phyloP scores from a whole-genome alignment of 2,113 vertebrate species.

The Anthoscopus minutus region DNA sequence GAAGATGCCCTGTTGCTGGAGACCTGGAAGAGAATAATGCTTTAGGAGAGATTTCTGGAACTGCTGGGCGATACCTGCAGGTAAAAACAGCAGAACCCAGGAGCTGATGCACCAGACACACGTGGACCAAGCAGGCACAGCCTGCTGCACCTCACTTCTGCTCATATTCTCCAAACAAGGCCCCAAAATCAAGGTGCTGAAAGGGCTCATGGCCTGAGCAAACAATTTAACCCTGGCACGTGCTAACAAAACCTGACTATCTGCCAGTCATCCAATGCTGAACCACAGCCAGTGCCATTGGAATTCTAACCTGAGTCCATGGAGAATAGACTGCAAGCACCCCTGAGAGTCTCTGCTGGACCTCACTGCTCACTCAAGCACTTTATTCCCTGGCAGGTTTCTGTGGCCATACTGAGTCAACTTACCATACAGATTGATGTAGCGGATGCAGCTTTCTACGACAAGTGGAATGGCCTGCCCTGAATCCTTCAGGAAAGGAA shows the following conservation, averaged over 20 bases:
- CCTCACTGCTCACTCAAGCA: not conserved
- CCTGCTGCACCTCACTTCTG: not conserved
- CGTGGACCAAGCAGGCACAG: not conserved
- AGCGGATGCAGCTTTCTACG: slow-evolving; percentile 94
- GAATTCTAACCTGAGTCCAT: not conserved
- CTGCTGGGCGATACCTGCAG: accelerated
- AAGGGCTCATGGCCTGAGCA: accelerated
- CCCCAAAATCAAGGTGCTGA: not conserved
- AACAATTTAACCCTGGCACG: not conserved
- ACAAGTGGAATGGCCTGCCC: slow-evolving; percentile 94
- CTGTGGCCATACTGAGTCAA: accelerated
- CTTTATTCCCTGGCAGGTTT: not conserved
- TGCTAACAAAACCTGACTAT: not conserved
- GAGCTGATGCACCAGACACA: accelerated
- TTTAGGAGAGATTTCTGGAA: not conserved
- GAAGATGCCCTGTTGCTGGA: slow-evolving; percentile 98
- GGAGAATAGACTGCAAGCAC: not conserved
- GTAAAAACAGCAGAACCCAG: not conserved
- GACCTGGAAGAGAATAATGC: slow-evolving; percentile 71
- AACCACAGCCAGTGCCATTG: accelerated
- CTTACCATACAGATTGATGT: slow-evolving; percentile 97
- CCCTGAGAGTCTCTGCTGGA: not conserved
- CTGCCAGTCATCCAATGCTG: not conserved
- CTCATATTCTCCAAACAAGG: accelerated
- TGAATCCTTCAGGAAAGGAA: slow-evolving; percentile 77